A percentile compares a stretch with the other conserved stretches of the same genome.
These are phyloP conservation scores for Drosophila oshimai DNA, from an alignment of 1,140 invertebrate genomes.

Conservation along the genomic window DNA sequence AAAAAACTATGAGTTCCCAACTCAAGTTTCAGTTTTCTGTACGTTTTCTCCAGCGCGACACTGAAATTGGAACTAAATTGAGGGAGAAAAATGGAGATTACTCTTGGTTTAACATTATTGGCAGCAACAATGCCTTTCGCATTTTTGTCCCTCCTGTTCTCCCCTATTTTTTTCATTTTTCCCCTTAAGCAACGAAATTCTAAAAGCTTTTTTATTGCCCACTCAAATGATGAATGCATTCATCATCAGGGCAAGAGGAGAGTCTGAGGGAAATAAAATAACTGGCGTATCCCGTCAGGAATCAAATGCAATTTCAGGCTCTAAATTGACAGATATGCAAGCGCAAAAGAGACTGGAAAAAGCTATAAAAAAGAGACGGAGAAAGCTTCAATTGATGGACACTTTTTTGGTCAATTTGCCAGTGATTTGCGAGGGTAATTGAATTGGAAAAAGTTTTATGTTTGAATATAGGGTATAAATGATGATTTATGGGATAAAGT, in stretches of 20 bases:
- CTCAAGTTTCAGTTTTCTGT: too few relatives aligned
- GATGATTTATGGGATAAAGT: conserved; percentile 20
- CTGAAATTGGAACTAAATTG: too few relatives aligned
- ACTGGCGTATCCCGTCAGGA: conserved; percentile 36
- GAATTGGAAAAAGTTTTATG: conserved; percentile 32
- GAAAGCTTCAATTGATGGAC: conserved; percentile 25
- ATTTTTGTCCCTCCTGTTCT: neutral
- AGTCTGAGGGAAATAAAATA: conserved; percentile 28
- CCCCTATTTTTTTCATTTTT: neutral
- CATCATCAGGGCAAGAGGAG: neutral
- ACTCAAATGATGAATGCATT: conserved; percentile 43
- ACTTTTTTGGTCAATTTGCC: conserved; percentile 45
- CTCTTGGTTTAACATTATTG: conserved; percentile 6
- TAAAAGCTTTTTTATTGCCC: conserved; percentile 47
- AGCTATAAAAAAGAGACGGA: conserved; percentile 6
- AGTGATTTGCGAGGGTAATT: conserved; percentile 38
- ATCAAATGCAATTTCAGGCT: conserved; percentile 55
- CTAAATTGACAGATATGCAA: conserved; percentile 49
- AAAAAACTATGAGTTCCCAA: too few relatives aligned
- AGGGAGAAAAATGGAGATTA: neutral
- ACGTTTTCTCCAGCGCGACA: too few relatives aligned
- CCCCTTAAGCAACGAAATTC: conserved; percentile 1
- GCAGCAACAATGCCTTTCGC: neutral
- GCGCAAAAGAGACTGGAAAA: neutral
- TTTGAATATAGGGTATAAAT: neutral